Evolutionary conservation across 1,140 invertebrate species (phyloP).

Genomic region (Mya arenaria): DNA sequence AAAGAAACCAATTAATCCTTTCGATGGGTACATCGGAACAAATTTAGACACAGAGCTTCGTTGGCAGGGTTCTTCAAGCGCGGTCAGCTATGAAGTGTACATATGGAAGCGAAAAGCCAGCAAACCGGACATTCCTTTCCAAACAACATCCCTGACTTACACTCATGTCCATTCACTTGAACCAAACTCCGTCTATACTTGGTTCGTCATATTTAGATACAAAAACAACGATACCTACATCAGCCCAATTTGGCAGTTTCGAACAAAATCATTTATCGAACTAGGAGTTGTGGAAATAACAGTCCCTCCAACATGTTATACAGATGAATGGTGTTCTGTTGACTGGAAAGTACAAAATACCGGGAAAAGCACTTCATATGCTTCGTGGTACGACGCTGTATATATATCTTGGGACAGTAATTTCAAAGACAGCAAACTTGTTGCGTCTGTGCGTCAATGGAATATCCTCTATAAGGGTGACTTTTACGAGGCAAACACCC

Average conservation of each 20-base stretch:
- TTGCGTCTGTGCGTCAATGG: too few species aligned
- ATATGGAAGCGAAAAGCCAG: background rate
- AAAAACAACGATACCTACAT: background rate
- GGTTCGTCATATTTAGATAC: background rate
- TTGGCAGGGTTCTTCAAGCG: background rate
- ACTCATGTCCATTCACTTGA: background rate
- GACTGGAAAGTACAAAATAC: slow-evolving; percentile 13
- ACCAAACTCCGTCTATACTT: background rate
- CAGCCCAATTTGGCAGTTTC: slow-evolving; percentile 12
- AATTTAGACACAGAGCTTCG: background rate
- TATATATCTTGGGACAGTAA: background rate
- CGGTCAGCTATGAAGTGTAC: background rate
- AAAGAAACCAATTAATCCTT: background rate
- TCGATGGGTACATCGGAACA: background rate
- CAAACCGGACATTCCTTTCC: background rate
- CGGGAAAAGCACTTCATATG: background rate
- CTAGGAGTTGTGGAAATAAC: background rate
- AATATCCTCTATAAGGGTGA: too few species aligned
- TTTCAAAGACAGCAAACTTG: background rate
- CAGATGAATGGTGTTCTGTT: background rate
- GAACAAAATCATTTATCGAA: background rate
- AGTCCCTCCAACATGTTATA: background rate
- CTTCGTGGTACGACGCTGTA: background rate
- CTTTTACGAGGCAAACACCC: too few species aligned
- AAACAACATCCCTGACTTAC: background rate